Percentiles rank a stretch among this genome's conserved stretches.
Conservation (phyloP, 2,113 vertebrate species). For the Nansenia antarctica region DNA sequence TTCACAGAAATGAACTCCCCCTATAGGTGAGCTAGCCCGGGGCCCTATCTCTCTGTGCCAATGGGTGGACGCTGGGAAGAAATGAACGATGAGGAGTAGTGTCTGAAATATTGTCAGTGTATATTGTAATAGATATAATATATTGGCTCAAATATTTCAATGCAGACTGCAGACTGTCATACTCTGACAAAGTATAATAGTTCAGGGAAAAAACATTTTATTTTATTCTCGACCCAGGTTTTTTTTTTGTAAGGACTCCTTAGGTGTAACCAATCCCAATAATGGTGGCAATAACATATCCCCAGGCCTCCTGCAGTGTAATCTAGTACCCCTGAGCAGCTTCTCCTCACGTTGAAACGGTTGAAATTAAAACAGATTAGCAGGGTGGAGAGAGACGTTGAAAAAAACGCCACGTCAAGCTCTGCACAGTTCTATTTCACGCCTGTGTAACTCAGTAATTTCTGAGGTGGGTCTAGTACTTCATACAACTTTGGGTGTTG, state of each 20-base stretch:
- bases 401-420: slow-evolving; percentile 27
- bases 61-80: slow-evolving; percentile 8
- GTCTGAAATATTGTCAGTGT: not conserved
- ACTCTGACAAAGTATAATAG: not conserved
- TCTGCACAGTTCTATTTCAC: slow-evolving; percentile 20
- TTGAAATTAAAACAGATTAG: slow-evolving; percentile 21
- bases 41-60: slow-evolving; percentile 1
- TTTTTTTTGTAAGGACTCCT: not conserved
- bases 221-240: not conserved
- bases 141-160: not conserved
- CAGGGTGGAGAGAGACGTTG: slow-evolving; percentile 24
- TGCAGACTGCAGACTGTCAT: too few relatives aligned
- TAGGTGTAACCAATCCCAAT: not conserved
- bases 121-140: not conserved
- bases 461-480: slow-evolving; percentile 7
- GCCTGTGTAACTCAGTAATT: slow-evolving; percentile 33
- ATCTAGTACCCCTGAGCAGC: slow-evolving; percentile 11
- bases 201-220: too few relatives aligned
- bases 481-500: slow-evolving; percentile 12
- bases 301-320: not conserved
- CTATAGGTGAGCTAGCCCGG: slow-evolving; percentile 16
- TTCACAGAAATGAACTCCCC: slow-evolving; percentile 32
- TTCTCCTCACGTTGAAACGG: slow-evolving; percentile 23
- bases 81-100: not conserved
- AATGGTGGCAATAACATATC: not conserved